Evolutionary conservation across 2,113 vertebrate genomes (phyloP).

Genomic region (Sylvilagus bachmani): DNA sequence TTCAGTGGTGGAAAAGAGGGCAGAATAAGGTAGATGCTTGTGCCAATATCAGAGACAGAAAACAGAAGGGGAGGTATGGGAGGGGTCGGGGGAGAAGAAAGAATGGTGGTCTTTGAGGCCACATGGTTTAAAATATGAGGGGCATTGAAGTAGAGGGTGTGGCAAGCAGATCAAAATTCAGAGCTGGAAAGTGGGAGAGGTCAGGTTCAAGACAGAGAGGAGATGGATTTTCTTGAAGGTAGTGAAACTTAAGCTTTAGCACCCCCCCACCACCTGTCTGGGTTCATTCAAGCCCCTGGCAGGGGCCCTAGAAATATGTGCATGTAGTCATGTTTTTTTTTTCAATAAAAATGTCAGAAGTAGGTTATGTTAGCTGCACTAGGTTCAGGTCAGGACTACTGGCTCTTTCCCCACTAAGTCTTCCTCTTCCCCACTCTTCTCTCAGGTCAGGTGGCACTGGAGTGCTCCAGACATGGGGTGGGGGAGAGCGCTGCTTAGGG

Average conservation of each 20-base stretch:
- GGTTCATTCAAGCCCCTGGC: not conserved
- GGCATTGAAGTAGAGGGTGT: not conserved
- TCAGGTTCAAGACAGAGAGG: not conserved
- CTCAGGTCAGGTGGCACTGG: not conserved
- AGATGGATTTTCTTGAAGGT: not conserved
- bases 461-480: not conserved
- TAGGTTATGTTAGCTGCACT: not conserved
- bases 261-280: not conserved
- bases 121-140: not conserved
- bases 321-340: not conserved
- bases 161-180: not conserved
- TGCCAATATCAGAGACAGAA: not conserved
- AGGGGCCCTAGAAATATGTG: not conserved
- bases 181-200: not conserved
- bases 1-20: not conserved
- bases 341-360: not conserved
- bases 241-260: not conserved
- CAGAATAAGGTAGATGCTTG: not conserved
- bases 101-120: not conserved
- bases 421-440: not conserved
- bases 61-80: not conserved
- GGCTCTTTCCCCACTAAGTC: not conserved
- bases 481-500: not conserved
- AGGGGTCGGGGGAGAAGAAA: not conserved
- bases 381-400: not conserved